These are phyloP conservation scores for Aythya baeri DNA, from an alignment of 2,113 vertebrate species.

Conservation along the genomic window DNA sequence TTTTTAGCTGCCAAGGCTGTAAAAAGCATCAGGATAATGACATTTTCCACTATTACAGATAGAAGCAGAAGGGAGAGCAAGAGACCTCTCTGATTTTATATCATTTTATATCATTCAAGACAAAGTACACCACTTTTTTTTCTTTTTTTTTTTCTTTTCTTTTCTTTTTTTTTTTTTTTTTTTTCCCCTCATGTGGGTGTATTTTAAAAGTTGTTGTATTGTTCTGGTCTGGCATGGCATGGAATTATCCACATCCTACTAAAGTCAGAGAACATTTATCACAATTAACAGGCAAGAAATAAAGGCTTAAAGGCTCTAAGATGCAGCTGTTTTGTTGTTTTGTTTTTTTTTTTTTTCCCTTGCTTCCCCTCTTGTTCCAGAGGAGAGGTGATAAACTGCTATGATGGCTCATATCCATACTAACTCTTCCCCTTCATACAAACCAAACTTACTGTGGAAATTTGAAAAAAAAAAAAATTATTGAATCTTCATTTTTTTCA, in stretches of 20 bases:
- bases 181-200: neutral
- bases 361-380: neutral
- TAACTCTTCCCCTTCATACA: neutral
- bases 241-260: neutral
- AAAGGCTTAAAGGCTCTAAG: neutral
- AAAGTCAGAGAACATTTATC: neutral
- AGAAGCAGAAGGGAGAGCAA: neutral
- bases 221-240: neutral
- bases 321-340: neutral
- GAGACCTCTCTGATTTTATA: neutral
- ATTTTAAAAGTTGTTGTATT: constrained; percentile 28
- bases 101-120: neutral
- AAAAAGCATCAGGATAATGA: neutral
- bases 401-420: neutral
- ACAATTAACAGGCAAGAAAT: neutral
- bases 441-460: neutral
- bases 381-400: neutral
- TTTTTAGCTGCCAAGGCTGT: neutral
- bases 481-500: neutral
- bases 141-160: neutral
- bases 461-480: neutral
- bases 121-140: neutral
- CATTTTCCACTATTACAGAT: neutral
- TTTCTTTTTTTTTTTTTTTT: neutral
- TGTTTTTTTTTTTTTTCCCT: neutral